Conservation (phyloP, 2,113 vertebrate species). For the Ariopsis seemanni region DNA sequence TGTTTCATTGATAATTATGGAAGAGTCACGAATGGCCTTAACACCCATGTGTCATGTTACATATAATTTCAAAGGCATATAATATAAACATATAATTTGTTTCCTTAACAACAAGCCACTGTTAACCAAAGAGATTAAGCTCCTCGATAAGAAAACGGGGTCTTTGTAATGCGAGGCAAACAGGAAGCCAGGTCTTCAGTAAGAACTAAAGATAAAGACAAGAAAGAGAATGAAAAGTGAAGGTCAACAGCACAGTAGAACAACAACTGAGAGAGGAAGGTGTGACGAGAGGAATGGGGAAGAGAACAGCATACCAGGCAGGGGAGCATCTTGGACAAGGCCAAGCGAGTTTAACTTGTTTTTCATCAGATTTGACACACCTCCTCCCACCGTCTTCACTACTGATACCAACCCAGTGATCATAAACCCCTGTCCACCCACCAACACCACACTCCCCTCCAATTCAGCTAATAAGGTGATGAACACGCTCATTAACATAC, state of each 20-base stretch:
- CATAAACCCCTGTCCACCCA: background rate
- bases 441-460: background rate
- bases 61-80: background rate
- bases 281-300: background rate
- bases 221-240: background rate
- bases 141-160: background rate
- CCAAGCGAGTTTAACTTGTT: background rate
- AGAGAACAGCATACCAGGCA: background rate
- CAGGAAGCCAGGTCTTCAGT: background rate
- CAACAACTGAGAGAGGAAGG: background rate
- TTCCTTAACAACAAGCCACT: background rate
- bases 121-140: background rate
- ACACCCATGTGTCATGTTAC: background rate
- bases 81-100: background rate
- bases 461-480: background rate
- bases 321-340: background rate
- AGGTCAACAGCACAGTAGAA: background rate
- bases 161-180: background rate
- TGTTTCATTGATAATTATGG: background rate
- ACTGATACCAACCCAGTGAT: background rate
- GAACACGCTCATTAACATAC: background rate
- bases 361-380: background rate
- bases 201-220: background rate
- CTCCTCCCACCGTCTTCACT: background rate
- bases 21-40: background rate